Evolutionary conservation across 2,797 vertebrate genomes (phyloP), one percentile per base, ranked within the genome.

Genomic region (Nasua narica): DNA sequence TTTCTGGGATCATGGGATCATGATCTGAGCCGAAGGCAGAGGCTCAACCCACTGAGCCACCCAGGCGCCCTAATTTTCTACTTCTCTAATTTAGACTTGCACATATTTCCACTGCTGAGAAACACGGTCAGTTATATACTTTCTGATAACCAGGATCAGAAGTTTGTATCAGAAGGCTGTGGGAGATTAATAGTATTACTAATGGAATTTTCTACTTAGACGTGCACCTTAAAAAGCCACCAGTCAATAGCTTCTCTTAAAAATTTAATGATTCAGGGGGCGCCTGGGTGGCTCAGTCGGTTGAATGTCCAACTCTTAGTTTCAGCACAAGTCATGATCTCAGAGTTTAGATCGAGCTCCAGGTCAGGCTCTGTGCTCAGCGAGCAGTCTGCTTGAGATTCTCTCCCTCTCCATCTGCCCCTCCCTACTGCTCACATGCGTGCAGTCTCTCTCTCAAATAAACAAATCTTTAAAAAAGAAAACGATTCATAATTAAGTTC

Each of bases 61-160:
- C 40, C 40, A 40, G 40, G 40, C 3, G 40, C 40, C 40, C 40
- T 6, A 70, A 46, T 90, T 52, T 83, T 82, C 56, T 76, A n/a
- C 54, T 79, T 95, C 87, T 83, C 52, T 69, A 48, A 72, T 82
- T 92, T 93, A 87, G 78, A 74, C 19, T 87, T 92, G 90, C 56
- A 94, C 3, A 67, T 32, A 90, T 81, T 92, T 96, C 65, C 43
- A 82, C 0, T 87, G 65, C 12, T 84, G n/a, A 83, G 56, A 92
- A 87, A 54, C 77, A 82, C 0, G 12, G 25, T 74, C 29, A 89
- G 27, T 43, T 79, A 74, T 10, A 27, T 46, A 87, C 19, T 67
- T 95, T 90, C 67, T 74, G 54, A 82, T 32, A 89, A 90, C 13
- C 4, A 62, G 50, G 76, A 8, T 81, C 27, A 77, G 52, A 90